Base-by-base conservation (phyloP, 2,113 vertebrate genomes). In the Thinocorus orbignyianus region DNA sequence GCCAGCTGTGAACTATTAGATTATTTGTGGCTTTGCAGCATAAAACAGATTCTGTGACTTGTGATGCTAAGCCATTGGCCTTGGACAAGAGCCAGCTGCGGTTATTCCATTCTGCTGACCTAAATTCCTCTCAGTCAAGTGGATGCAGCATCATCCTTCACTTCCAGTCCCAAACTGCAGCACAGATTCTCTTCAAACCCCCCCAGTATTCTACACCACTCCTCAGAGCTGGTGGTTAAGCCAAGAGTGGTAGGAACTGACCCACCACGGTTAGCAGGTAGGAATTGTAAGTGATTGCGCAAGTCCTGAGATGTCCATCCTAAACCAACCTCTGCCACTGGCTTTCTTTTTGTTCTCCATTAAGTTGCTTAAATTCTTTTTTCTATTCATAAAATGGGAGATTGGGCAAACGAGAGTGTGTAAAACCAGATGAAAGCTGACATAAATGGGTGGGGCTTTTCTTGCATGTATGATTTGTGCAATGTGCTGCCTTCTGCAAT, bases 71-170 rank as follows among this genome's bases (percentile, higher is more conserved):
- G 84, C 93, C 57, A 76, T 41, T 71, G 51, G 86, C 66, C 86
- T 93, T 4, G 49, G 95, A 81, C 61, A 62, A 79, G 37, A 31
- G 91, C 96, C 96, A 96, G 60, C 77, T 80, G 0, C 66, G 86
- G 86, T 95, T 95, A 92, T 96, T 96, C 86, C 95, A 91, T 93
- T 94, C 91, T 93, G 88, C 82, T 96, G 95, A 96, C 96, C 95
- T 93, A 95, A 87, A 94, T 96, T 97, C 91, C 81, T 85, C 81
- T 72, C 54, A 94, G 86, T 62, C 81, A 95, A 81, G 70, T 51
- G 69, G 88, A 82, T 82, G 91, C 57, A 84, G 44, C 61, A 86
- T 58, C 65, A 76, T 73, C 54, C 73, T 87, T 87, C 78, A 35
- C 33, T 89, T 95, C 83, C 83, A 80, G 49, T 54, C 68, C 62